Evolutionary conservation across 2,888 invertebrate genomes (phyloP), one percentile per base, ranked within the genome.

Genomic region (Ectemnius lituratus): DNA sequence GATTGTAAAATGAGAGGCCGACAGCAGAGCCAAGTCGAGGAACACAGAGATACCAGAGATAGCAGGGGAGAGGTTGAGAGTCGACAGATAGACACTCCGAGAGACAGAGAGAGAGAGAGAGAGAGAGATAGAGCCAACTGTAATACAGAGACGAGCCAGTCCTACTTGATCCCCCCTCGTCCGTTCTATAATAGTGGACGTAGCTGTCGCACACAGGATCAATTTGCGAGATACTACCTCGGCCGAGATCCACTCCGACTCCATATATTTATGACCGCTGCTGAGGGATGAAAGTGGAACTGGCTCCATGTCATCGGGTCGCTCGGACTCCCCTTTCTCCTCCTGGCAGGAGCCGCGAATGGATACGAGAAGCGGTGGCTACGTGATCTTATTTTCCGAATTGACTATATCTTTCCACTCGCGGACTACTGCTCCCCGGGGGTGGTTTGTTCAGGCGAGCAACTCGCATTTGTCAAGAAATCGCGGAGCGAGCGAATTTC

Each of bases 1-100:
- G 80, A 82, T 83, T 83, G 81, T 84, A 82, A 86, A 84, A 83
- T 75, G 80, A 84, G 80, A 75, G 70, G 28, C 74, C 69, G 73
- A 63, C 72, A 70, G 60, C 64, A n/a, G 14, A 49, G 46, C 61
- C 8, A 18, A 6, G 62, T 16, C 67, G 27, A 66, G 56, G 28
- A 61, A 45, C 28, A 49, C 18, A 23, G 70, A 68, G 77, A 70
- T 59, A 52, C 68, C 63, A 66, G 69, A 76, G 56, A 27, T 13
- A 58, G 11, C 45, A 58, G 62, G 45, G 45, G 18, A 20, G 4
- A 20, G 6, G 28, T 11, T 6, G 37, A 37, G 37, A 2, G 1
- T 8, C 37, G 37, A 11, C 37, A 11, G 37, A 37, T 11, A 37
- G 37, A 37, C 37, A 37, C 37, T 37, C 37, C 1, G n/a, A 4